Conservation (phyloP, 1,140 invertebrate genomes). For the Carposina sasakii region DNA sequence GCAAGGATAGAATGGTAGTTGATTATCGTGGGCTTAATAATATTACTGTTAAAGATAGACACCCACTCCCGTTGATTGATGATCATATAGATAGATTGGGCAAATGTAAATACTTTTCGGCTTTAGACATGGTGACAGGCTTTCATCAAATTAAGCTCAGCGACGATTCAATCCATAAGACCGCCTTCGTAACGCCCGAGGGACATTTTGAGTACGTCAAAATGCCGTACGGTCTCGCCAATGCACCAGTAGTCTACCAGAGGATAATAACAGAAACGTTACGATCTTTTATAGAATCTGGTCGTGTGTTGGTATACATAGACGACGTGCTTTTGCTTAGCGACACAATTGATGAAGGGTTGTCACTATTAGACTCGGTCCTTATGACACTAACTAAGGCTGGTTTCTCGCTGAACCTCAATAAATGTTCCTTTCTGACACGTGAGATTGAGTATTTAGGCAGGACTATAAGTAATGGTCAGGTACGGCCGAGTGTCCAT, state of each 20-base stretch:
- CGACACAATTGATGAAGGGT: conserved; percentile 19
- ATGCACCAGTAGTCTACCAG: conserved; percentile 43
- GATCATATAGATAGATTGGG: conserved; percentile 54
- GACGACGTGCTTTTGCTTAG: conserved; percentile 27
- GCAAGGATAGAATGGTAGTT: too few relatives aligned
- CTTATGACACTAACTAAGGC: conserved; percentile 24
- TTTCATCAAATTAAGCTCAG: conserved; percentile 66
- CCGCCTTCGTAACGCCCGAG: conserved; percentile 46
- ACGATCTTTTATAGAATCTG: conserved; percentile 15
- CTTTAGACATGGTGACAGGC: conserved; percentile 62
- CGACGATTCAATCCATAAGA: conserved; percentile 45
- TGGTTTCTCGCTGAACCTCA: conserved; percentile 23
- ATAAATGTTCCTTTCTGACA: conserved; percentile 35
- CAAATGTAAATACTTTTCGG: conserved; percentile 49
- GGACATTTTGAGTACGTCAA: conserved; percentile 38
- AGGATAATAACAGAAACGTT: conserved; percentile 33
- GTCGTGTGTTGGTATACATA: conserved; percentile 15
- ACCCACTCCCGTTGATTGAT: conserved; percentile 70
- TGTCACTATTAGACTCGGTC: conserved; percentile 21
- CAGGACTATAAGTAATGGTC: conserved; percentile 13
- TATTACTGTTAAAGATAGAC: conserved; percentile 48
- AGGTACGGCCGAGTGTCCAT: conserved; percentile 14
- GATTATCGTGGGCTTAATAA: too few relatives aligned
- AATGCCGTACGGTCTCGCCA: conserved; percentile 40
- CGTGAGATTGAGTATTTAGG: conserved; percentile 32